Evolutionary conservation across 2,113 vertebrate genomes (phyloP), one percentile per base, ranked within the genome.

Genomic region (Montifringilla adamsi): DNA sequence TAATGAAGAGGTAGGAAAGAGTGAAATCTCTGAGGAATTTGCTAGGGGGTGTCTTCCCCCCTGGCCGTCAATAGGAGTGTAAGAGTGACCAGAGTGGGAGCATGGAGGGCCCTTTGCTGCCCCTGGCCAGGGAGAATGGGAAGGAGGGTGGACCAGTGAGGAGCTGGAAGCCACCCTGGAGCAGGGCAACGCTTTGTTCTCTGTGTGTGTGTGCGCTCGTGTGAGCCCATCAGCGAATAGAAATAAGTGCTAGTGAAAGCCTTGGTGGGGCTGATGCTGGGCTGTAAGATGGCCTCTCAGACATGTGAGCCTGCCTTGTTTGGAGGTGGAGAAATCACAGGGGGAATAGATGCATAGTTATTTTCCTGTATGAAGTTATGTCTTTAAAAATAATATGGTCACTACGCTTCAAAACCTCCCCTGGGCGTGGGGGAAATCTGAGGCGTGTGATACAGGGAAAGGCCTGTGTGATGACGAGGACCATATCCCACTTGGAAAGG

Each of bases 251-350:
- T 50, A 28, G 82, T 15, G 52, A 64, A 63, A 67, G 83, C 83
- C 64, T 62, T 33, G 67, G 49, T 73, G 69, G 81, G 82, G 63
- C 70, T 92, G 77, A n/a, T 68, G 66, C 89, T 1, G 30, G 67
- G 78, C 72, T 87, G 73, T 84, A 96, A 97, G 88, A 95, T 96
- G 95, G 94, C 93, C 95, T 90, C 95, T 67, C 85, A 26, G 56
- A 22, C 5, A 5, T 31, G 68, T 44, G 37, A 92, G 93, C 92
- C 87, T 73, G 93, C 95, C 93, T 90, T 53, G 69, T 52, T 52
- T 70, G 85, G 79, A 59, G 52, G 84, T 78, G 87, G 84, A 82
- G 91, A 89, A 74, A 60, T 70, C 80, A 70, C 22, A 26, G 37
- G 28, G 67, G 72, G 35, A 89, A 92, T 47, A 81, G 86, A 81